Base-by-base conservation (phyloP, 2,797 vertebrate genomes). In the Botia kubotai region DNA sequence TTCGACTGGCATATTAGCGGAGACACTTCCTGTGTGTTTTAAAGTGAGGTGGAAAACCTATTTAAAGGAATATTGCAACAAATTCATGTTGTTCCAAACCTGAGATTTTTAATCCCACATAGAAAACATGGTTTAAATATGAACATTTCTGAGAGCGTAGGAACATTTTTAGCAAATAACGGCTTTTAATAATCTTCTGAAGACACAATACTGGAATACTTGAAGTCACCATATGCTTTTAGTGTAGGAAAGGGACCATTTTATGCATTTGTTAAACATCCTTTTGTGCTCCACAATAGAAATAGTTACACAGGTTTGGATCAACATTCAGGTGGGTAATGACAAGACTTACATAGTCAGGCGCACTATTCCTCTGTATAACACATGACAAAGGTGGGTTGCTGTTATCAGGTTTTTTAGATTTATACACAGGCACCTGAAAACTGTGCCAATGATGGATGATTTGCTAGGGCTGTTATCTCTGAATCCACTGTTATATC, bases 401-500 rank as follows among this genome's bases (percentile, higher is more conserved):
- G 71, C 19, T 48, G 43, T 6, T 73, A 55, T n/a, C 21, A 50
- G 17, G 1, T 39, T 75, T 16, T 52, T 36, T 0, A 65, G 62
- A 63, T 33, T 17, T 75, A 43, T 26, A 43, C 48, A 55, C 14
- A 43, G 36, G 10, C 19, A 77, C 60, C 14, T 76, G 16, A 0
- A 12, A 43, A 77, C 2, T 4, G 36, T 48, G 26, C 21, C 36
- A 77, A 60, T 33, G 33, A 68, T 46, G 65, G 33, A 68, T 19
- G 36, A 69, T 60, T 21, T 67, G 46, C 29, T 65, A 21, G 48
- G 17, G 48, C 19, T 36, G 5, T 80, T 66, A 43, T 75, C 39
- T 58, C 46, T 16, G 6, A 13, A 75, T 81, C 36, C 63, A 19
- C 62, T 36, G 26, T 63, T 17, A 63, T 63, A 36, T 33, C 33